Evolutionary conservation across 1,140 invertebrate species (phyloP).

Genomic region (Pseudomyrmex cubaensis): DNA sequence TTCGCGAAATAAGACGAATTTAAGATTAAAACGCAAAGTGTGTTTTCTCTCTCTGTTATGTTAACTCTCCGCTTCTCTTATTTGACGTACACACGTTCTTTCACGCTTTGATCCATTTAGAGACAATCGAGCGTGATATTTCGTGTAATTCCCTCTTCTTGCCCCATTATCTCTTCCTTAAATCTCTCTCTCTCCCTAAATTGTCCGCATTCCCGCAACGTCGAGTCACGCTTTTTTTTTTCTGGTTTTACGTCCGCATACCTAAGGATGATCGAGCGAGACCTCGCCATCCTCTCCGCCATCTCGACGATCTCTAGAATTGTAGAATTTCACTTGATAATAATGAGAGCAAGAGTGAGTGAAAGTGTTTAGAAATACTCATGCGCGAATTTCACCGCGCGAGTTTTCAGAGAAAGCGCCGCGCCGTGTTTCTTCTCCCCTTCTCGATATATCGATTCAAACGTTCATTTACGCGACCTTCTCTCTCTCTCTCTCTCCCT

Average conservation of each 20-base stretch:
- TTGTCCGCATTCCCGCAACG: neutral
- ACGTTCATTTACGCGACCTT: too few relatives aligned
- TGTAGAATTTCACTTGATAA: constrained; percentile 1
- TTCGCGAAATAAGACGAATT: constrained; percentile 36
- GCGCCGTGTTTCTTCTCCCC: neutral
- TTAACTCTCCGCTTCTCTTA: neutral
- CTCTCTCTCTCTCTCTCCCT: too few relatives aligned
- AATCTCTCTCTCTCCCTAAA: neutral
- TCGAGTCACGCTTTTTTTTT: neutral
- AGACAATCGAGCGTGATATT: neutral
- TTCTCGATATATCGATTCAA: neutral
- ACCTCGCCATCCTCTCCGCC: neutral
- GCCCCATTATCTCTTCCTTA: too few relatives aligned
- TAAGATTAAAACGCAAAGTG: neutral
- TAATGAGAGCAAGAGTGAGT: neutral
- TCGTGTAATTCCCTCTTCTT: neutral
- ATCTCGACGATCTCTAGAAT: neutral
- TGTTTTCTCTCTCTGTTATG: neutral
- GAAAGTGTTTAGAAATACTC: constrained; percentile 41
- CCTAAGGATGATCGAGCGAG: neutral
- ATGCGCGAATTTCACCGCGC: neutral
- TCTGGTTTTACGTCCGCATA: neutral
- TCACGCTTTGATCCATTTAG: too few relatives aligned
- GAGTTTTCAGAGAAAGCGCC: constrained; percentile 33
- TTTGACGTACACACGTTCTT: neutral